Percentiles rank a stretch among this genome's conserved stretches.
These are phyloP conservation scores for Protonibea diacanthus DNA, from an alignment of 2,797 vertebrate species.

Conservation along the genomic window DNA sequence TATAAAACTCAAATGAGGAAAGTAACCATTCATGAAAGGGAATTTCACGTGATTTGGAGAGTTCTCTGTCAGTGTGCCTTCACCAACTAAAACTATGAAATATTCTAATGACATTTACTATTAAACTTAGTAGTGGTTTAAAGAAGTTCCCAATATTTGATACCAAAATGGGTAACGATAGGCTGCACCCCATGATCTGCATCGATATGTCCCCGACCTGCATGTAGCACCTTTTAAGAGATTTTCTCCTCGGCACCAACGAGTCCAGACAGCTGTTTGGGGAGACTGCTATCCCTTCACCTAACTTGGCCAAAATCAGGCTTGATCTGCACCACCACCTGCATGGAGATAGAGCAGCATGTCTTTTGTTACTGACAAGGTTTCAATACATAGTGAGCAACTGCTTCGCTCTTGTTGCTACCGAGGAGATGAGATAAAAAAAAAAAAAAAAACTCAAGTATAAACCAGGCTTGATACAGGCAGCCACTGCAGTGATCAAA, in stretches of 20 bases:
- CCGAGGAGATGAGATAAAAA: constrained; percentile 1
- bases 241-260: neutral
- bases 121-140: neutral
- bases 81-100: neutral
- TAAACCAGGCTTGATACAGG: neutral
- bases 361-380: constrained; percentile 16
- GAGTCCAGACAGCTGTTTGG: constrained; percentile 28
- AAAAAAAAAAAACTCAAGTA: neutral
- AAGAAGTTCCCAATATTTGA: neutral
- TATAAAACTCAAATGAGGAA: neutral
- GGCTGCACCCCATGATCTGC: neutral
- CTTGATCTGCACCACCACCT: neutral
- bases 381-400: constrained; percentile 19
- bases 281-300: constrained; percentile 9
- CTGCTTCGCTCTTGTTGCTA: constrained; percentile 13
- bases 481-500: constrained; percentile 21
- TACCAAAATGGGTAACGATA: neutral
- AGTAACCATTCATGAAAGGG: neutral
- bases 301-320: neutral
- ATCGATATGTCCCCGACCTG: constrained; percentile 17
- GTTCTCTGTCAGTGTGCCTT: neutral
- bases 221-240: neutral
- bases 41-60: neutral
- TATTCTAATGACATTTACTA: neutral
- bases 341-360: constrained; percentile 8